These are phyloP conservation scores for Labrus mixtus DNA, from an alignment of 2,113 vertebrate species.

Conservation along the genomic window DNA sequence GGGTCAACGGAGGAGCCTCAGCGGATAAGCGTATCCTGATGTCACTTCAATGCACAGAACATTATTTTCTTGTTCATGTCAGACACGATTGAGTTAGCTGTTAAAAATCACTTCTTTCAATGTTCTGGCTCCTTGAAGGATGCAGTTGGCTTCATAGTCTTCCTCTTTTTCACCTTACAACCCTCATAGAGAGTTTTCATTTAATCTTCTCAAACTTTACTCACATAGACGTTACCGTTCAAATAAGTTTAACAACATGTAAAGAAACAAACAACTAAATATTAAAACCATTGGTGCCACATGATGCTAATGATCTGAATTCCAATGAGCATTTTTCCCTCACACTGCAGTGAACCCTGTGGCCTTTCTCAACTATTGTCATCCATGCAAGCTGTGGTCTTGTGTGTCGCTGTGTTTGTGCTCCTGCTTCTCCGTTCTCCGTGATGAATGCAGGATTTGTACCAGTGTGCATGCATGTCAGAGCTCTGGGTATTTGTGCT, in stretches of 20 bases:
- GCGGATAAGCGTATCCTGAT: background rate
- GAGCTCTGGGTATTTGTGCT: constrained; percentile 15
- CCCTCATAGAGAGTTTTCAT: background rate
- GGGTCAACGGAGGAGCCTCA: background rate
- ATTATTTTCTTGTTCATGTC: no score
- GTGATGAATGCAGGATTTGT: constrained; percentile 44
- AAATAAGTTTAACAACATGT: background rate
- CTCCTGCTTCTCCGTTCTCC: background rate
- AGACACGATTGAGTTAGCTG: background rate
- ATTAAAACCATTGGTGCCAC: constrained; percentile 10
- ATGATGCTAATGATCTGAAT: constrained; percentile 31
- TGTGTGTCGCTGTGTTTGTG: constrained; percentile 30
- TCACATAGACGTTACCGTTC: background rate
- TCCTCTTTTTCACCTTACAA: background rate
- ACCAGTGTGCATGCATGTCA: constrained; percentile 21
- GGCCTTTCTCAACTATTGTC: constrained; percentile 17
- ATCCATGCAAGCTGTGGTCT: constrained; percentile 3
- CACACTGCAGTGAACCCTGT: background rate
- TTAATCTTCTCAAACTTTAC: background rate
- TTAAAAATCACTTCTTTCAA: background rate
- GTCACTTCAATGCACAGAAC: background rate
- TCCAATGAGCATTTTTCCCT: background rate
- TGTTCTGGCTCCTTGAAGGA: background rate
- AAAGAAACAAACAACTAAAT: background rate
- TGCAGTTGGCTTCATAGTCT: no score